phyloP scores from a whole-genome alignment of 2,113 vertebrate species.

The human (Homo sapiens) region GRCh38 chr15:27528501-27529000 shows the following conservation, averaged over 20 bases:
- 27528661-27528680: background rate
- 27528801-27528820: background rate
- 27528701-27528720: background rate
- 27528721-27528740: background rate
- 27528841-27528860: background rate
- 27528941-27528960: background rate
- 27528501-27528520: background rate
- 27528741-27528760: background rate
- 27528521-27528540: background rate
- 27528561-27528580: background rate
- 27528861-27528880: too few relatives aligned
- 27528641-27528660: background rate
- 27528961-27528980: background rate
- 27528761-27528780: background rate
- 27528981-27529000: background rate
- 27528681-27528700: background rate
- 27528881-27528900: background rate
- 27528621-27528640: background rate
- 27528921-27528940: background rate
- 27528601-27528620: too few relatives aligned
- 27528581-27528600: background rate
- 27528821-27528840: background rate
- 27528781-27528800: background rate
- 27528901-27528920: background rate
- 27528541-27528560: background rate